Base-by-base conservation (phyloP, 1,140 invertebrate genomes). In the Macrocentrus cingulum region DNA sequence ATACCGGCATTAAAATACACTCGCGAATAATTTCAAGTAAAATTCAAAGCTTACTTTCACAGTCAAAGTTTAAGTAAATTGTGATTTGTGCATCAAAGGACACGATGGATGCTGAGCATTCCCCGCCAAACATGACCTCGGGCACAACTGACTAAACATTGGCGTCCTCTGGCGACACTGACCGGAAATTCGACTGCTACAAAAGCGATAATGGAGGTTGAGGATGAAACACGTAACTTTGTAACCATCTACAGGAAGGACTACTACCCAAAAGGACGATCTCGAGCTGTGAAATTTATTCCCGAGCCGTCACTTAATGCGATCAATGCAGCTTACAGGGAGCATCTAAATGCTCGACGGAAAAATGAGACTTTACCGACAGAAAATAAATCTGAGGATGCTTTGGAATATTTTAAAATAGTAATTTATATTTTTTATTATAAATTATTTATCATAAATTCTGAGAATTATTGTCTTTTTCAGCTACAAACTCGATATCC, bases 171-270 rank as follows among this genome's bases (percentile, higher is more conserved):
- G n/a, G n/a, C n/a, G n/a, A n/a, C n/a, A n/a, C n/a, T n/a, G n/a
- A n/a, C n/a, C n/a, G n/a, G n/a, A n/a, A n/a, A n/a, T n/a, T n/a
- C n/a, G n/a, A 36, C 4, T 36, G 46, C 52, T 8, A 41, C 15
- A 23, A 20, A 15, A 20, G 20, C 70, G 69, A 56, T 68, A 8
- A 42, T 66, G 1, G 70, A 72, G 42, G 50, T 65, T n/a, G 70
- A 68, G 1, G 62, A 66, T 1, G 70, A 74, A 9, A 65, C 46
- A 3, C 62, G 68, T 5, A 66, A 75, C 20, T 75, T 74, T 11
- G 1, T 50, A 11, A 73, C 71, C 1, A 41, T 56, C 16, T 67
- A 66, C 11, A 65, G 49, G 11, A 69, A 63, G 54, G 61, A 71
- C 42, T 74, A 59, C 42, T 23, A 11, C n/a, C 13, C 13, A 9